A percentile compares a stretch with the other conserved stretches of the same genome.
phyloP scores from a whole-genome alignment of 2,888 invertebrate species.

The Yponomeuta malinellus region DNA sequence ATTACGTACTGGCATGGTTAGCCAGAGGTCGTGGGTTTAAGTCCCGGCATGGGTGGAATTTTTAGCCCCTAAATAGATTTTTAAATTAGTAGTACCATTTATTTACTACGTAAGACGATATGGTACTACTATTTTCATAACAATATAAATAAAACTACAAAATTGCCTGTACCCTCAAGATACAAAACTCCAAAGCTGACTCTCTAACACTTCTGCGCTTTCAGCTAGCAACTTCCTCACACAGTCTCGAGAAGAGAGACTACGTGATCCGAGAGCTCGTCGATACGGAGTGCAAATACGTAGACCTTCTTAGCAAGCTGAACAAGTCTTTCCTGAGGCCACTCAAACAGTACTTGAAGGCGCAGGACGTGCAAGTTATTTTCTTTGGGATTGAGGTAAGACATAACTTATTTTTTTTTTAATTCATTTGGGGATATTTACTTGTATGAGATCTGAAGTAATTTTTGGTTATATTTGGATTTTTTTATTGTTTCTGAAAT shows the following conservation, averaged over 20 bases:
- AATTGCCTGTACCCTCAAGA: not conserved
- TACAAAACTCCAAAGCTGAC: not conserved
- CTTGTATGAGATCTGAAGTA: too few species aligned
- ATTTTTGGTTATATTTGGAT: too few species aligned
- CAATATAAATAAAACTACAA: too few species aligned
- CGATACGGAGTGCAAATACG: constrained; percentile 98
- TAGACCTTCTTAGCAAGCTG: constrained; percentile 92
- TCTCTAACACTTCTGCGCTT: constrained; percentile 22
- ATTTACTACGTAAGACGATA: too few species aligned
- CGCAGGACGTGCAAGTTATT: constrained; percentile 85
- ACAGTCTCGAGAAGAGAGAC: constrained; percentile 90
- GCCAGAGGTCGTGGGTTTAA: too few species aligned
- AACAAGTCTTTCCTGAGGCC: constrained; percentile 87
- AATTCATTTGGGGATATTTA: too few species aligned
- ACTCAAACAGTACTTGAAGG: constrained; percentile 80
- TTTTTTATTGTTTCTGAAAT: too few species aligned
- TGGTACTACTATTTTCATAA: too few species aligned
- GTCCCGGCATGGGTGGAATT: too few species aligned
- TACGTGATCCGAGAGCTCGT: constrained; percentile 94
- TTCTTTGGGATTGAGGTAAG: constrained; percentile 93
- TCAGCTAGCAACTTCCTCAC: constrained; percentile 71
- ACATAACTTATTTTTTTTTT: not conserved
- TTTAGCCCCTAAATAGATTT: too few species aligned
- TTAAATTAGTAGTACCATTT: too few species aligned
- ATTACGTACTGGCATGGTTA: too few species aligned